phyloP scores from a whole-genome alignment of 2,797 vertebrate species.

The Dendrocincla fuliginosa region DNA sequence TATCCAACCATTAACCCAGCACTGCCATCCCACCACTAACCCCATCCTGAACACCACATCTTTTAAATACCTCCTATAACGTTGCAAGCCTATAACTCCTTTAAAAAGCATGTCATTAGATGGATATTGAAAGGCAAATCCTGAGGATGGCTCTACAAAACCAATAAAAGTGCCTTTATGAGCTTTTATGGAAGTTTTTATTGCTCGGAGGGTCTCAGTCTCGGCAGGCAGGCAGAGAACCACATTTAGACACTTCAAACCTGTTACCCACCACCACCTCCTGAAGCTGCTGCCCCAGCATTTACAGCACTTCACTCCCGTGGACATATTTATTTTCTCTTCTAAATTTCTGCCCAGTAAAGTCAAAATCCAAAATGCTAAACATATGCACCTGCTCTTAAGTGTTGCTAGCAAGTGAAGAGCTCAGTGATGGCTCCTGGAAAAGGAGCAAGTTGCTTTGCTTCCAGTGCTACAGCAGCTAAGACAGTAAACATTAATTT shows the following conservation, averaged over 20 bases:
- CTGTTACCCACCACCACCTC: background rate
- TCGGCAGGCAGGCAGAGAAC: background rate
- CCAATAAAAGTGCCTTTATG: conserved; percentile 33
- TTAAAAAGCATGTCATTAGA: background rate
- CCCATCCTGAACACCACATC: accelerated
- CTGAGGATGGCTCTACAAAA: conserved; percentile 1
- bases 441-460: background rate
- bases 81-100: conserved; percentile 10
- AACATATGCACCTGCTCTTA: background rate
- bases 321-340: background rate
- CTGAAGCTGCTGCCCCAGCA: background rate
- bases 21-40: background rate
- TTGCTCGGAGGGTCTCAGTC: background rate
- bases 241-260: background rate
- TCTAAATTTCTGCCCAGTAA: background rate
- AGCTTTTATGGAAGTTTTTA: conserved; percentile 1
- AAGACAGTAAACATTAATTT: conserved; percentile 20
- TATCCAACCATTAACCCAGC: background rate
- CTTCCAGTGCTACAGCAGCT: background rate
- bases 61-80: background rate
- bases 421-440: background rate
- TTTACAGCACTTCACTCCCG: background rate
- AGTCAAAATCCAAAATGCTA: background rate
- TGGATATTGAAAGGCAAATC: conserved; percentile 34
- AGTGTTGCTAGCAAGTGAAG: background rate